Base-by-base conservation (phyloP, 1,140 invertebrate genomes). In the Bombyx mori region DNA sequence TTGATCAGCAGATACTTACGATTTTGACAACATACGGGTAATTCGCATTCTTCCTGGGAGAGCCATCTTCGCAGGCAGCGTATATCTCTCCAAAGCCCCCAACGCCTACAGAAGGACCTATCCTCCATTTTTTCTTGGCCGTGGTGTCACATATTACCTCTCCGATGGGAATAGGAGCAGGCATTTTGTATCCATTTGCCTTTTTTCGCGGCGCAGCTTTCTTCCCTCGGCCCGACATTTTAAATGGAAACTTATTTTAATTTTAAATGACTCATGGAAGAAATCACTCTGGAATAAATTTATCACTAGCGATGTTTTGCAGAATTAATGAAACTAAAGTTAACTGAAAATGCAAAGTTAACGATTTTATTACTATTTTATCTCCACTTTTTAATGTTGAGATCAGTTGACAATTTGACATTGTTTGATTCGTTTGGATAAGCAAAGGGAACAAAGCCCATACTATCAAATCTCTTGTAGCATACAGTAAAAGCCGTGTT, bases 51-150 rank as follows among this genome's bases (percentile, higher is more conserved):
- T 77, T 80, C 58, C 89, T 90, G 1, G 82, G 84, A 8, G 79
- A 85, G 54, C 89, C 88, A 0, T 35, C 26, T 35, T 84, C 76
- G 45, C 84, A 79, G 76, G 94, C 95, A 26, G 92, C 90, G 79
- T 98, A 98, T 71, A 98, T 96, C 82, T 97, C 94, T 1, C 97
- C 97, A 88, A 98, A 98, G 44, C 96, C 97, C n/a, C 97, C 97
- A 59, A 93, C 89, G 1, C 96, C 97, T 56, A 98, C 95, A 0
- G 96, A 95, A 26, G 91, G 89, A 1, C 96, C 96, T 52, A 98
- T 90, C 61, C 91, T 91, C 97, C 97, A 98, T 76, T 92, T 88
- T 61, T 92, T 92, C 68, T 94, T 94, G 3, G 79, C 73, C 8
- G 87, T 79, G 8, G 92, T 75, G 86, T 98, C 96, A 45, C 88